Evolutionary conservation across 1,140 invertebrate genomes (phyloP).

Genomic region (Chironomus striatipennis): DNA sequence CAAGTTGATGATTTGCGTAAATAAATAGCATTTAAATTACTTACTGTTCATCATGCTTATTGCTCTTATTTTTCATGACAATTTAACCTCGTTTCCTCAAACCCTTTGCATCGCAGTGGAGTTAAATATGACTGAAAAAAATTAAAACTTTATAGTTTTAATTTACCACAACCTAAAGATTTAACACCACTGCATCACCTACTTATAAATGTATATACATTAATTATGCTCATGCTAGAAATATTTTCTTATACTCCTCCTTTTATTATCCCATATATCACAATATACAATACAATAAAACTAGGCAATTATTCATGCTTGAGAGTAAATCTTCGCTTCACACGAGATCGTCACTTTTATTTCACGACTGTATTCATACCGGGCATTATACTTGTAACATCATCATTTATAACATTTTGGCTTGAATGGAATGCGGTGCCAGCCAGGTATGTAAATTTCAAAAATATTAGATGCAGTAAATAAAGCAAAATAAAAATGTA

Average conservation of each 20-base stretch:
- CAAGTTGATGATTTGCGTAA: not conserved
- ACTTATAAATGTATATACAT: not conserved
- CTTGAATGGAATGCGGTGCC: conserved; percentile 87
- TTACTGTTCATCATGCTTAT: not conserved
- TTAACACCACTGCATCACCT: not conserved
- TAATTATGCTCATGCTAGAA: not conserved
- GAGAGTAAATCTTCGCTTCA: conserved; percentile 73
- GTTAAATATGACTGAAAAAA: too few species aligned
- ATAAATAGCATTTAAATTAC: conserved; percentile 12
- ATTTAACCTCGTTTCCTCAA: too few species aligned
- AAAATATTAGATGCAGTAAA: conserved; percentile 29
- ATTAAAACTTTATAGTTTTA: too few species aligned
- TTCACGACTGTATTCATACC: conserved; percentile 88
- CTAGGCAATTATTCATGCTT: conserved; percentile 91
- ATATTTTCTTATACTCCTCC: not conserved
- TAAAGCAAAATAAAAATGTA: not conserved
- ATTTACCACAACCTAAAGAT: not conserved
- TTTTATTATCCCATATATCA: not conserved
- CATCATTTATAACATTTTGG: conserved; percentile 88
- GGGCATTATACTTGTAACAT: conserved; percentile 81
- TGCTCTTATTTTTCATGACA: too few species aligned
- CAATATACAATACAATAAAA: not conserved
- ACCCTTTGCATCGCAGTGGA: too few species aligned
- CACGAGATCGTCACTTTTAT: conserved; percentile 75
- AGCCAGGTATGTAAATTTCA: conserved; percentile 72